phyloP scores from a whole-genome alignment of 2,888 invertebrate genomes.

The Diachrysia chrysitis region DNA sequence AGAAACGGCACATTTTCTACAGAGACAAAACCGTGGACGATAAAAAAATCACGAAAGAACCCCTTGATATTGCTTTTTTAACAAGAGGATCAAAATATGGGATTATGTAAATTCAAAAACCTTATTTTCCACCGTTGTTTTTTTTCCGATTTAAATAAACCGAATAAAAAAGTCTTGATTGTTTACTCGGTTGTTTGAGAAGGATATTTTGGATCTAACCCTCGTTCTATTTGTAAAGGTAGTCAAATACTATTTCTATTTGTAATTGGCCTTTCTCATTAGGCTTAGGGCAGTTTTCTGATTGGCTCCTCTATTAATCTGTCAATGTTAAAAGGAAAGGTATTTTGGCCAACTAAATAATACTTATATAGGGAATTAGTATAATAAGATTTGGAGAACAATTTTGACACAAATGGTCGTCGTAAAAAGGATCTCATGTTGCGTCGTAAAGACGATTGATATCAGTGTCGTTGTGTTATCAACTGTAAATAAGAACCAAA shows the following conservation, averaged over 20 bases:
- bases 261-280: constrained; percentile 65
- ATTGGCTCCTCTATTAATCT: constrained; percentile 29
- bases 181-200: constrained; percentile 60
- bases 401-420: constrained; percentile 46
- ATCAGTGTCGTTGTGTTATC: constrained; percentile 11
- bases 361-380: constrained; percentile 25
- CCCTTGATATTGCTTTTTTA: constrained; percentile 44
- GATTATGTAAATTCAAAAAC: constrained; percentile 68
- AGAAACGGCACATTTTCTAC: constrained; percentile 21
- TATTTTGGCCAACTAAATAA: not conserved
- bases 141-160: constrained; percentile 65
- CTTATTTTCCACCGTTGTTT: constrained; percentile 62
- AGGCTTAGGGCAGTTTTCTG: constrained; percentile 33
- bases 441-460: constrained; percentile 40
- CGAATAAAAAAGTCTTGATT: constrained; percentile 40
- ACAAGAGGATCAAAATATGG: constrained; percentile 43
- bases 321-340: not conserved
- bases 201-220: constrained; percentile 60
- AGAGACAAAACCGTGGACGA: constrained; percentile 16
- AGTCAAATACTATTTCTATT: constrained; percentile 59
- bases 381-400: constrained; percentile 29
- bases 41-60: constrained; percentile 40
- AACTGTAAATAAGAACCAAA: constrained; percentile 2
- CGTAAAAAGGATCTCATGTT: constrained; percentile 45
- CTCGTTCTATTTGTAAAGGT: constrained; percentile 57